These are phyloP conservation scores for Volucella inanis DNA, from an alignment of 2,888 invertebrate species.

Conservation along the genomic window DNA sequence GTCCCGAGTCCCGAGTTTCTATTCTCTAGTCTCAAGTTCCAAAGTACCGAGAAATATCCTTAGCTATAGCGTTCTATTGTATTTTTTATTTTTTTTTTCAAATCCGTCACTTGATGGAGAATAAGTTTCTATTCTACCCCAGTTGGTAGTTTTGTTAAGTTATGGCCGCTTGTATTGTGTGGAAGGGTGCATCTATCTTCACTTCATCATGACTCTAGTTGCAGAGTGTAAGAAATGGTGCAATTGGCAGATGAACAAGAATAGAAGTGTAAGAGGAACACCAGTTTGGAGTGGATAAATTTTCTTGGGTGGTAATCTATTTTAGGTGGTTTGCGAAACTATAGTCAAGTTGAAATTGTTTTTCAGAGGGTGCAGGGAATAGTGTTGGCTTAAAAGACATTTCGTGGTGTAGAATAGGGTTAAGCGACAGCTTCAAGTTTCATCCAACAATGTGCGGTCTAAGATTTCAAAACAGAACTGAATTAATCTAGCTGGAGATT, in stretches of 20 bases:
- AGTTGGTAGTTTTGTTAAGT: conserved; percentile 36
- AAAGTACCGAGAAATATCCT: background rate
- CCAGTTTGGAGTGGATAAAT: conserved; percentile 33
- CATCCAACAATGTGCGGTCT: no score
- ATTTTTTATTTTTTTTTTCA: background rate
- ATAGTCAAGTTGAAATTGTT: conserved; percentile 37
- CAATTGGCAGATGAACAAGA: conserved; percentile 18
- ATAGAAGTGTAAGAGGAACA: background rate
- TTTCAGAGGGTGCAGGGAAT: background rate
- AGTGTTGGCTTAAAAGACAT: conserved; percentile 8
- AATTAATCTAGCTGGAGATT: no score
- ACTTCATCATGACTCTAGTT: conserved; percentile 15
- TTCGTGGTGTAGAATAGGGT: background rate
- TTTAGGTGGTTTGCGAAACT: conserved; percentile 46
- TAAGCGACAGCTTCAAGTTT: background rate
- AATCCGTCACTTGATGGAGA: conserved; percentile 27
- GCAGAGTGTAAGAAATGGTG: background rate
- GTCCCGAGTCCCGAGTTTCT: no score
- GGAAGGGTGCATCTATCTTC: conserved; percentile 25
- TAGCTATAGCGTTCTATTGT: background rate
- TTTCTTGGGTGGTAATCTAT: conserved; percentile 39
- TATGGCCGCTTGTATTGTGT: conserved; percentile 25
- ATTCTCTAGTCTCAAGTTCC: background rate
- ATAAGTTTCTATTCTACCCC: conserved; percentile 19
- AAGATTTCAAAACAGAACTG: no score